Percentiles rank a stretch among this genome's conserved stretches.
Conservation (phyloP, 2,888 invertebrate species). For the Muscina levida region DNA sequence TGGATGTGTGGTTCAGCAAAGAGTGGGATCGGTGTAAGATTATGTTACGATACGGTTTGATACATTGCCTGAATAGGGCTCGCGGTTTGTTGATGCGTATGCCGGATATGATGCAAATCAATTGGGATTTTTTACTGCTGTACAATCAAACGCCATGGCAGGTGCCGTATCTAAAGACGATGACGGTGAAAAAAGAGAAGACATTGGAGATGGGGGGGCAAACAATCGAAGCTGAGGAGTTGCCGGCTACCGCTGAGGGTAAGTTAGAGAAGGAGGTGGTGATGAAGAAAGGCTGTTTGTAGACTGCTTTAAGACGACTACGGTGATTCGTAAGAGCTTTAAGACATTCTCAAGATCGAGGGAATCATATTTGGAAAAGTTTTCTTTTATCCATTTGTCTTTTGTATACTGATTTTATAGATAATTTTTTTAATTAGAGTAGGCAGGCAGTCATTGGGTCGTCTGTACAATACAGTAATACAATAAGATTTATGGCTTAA, state of each 20-base stretch:
- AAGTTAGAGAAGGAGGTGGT: too few relatives aligned
- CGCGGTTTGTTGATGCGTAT: constrained; percentile 67
- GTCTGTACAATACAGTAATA: too few relatives aligned
- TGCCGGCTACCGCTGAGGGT: constrained; percentile 60
- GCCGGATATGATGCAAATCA: constrained; percentile 69
- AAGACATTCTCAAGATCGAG: too few relatives aligned
- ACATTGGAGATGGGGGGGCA: constrained; percentile 60
- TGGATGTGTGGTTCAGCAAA: constrained; percentile 74
- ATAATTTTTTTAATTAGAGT: too few relatives aligned
- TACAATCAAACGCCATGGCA: constrained; percentile 72
- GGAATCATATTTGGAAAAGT: too few relatives aligned
- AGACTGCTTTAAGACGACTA: too few relatives aligned
- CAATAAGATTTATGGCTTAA: too few relatives aligned
- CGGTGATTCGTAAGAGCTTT: too few relatives aligned
- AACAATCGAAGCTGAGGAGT: constrained; percentile 54
- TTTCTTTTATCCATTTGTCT: too few relatives aligned
- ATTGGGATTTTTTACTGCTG: constrained; percentile 73
- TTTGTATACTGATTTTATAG: too few relatives aligned
- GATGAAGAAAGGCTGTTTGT: too few relatives aligned
- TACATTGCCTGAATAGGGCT: constrained; percentile 70
- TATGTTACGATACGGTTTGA: constrained; percentile 66
- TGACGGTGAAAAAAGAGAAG: constrained; percentile 63
- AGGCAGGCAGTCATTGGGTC: too few relatives aligned
- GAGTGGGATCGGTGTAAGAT: constrained; percentile 72
- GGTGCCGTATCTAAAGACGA: constrained; percentile 69